Base-by-base conservation (phyloP, 1,140 invertebrate genomes). In the Drosophila kanapiae region DNA sequence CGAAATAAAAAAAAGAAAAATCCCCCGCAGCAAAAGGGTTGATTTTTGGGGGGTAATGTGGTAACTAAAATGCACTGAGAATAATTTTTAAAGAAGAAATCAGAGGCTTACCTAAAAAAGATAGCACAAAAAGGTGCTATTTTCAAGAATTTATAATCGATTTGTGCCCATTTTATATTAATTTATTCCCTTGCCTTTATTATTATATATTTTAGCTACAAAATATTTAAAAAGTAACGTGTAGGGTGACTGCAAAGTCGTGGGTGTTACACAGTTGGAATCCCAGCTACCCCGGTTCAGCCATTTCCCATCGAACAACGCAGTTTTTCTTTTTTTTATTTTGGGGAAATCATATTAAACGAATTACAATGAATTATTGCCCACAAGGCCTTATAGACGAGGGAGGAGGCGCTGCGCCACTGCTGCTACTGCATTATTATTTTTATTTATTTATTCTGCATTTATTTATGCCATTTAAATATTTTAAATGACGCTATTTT, bases 401-500 rank as follows among this genome's bases (percentile, higher is more conserved):
- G 37, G 35, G 37, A 1, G 35, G 5, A 1, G 35, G 5, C 7
- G n/a, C 27, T 14, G 29, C 37, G 18, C 47, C 76, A 80, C 7
- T 49, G 23, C 16, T 18, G 49, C 72, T 88, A 74, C 85, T 82
- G 85, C 69, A 83, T 68, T 78, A 78, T 71, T 81, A 78, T 84
- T 75, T 85, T 84, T 88, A 90, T 90, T 85, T 88, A 85, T 90
- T 90, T 90, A 90, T 88, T 81, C 72, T 81, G 67, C 82, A 88
- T 81, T 77, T 88, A 88, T 88, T 81, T 90, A 88, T 79, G 85
- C 53, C 84, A 59, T 85, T 85, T 90, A 79, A 88, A 88, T 82
- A 79, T 75, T 90, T 90, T 75, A 85, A 90, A 85, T 78, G 70
- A 82, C 49, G 85, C 85, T 82, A 88, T 88, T 90, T 85, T 82